Conservation (phyloP, 1,140 invertebrate genomes). For the Trachymyrmex septentrionalis region DNA sequence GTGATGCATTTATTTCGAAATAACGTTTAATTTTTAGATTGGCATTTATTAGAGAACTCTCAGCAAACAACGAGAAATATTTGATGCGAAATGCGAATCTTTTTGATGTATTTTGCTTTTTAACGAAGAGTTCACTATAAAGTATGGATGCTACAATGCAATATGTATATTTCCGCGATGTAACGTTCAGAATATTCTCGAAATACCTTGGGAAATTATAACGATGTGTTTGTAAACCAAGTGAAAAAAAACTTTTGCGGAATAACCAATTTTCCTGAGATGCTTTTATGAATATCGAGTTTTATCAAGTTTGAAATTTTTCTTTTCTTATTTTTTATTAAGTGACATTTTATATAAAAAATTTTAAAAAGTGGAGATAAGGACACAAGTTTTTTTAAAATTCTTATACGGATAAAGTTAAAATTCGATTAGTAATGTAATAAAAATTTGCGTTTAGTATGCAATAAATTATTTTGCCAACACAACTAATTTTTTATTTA, state of each 20-base stretch:
- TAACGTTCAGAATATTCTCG: constrained; percentile 12
- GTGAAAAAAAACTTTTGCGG: constrained; percentile 27
- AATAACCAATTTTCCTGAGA: background rate
- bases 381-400: background rate
- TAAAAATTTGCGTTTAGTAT: background rate
- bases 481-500: background rate
- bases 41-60: background rate
- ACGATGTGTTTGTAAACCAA: constrained; percentile 4
- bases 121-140: background rate
- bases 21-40: constrained; percentile 6
- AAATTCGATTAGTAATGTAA: background rate
- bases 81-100: background rate
- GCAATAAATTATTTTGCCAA: background rate
- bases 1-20: constrained; percentile 8
- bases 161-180: background rate
- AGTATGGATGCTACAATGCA: background rate
- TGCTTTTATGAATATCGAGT: background rate
- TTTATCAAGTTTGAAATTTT: background rate
- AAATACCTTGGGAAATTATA: constrained; percentile 31
- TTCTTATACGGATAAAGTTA: background rate
- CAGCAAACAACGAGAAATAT: constrained; percentile 36
- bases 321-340: background rate
- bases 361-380: background rate
- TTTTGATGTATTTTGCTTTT: background rate
- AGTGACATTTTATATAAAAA: background rate